Base-by-base conservation (phyloP, 1,140 invertebrate species). In the Hyphantria cunea region DNA sequence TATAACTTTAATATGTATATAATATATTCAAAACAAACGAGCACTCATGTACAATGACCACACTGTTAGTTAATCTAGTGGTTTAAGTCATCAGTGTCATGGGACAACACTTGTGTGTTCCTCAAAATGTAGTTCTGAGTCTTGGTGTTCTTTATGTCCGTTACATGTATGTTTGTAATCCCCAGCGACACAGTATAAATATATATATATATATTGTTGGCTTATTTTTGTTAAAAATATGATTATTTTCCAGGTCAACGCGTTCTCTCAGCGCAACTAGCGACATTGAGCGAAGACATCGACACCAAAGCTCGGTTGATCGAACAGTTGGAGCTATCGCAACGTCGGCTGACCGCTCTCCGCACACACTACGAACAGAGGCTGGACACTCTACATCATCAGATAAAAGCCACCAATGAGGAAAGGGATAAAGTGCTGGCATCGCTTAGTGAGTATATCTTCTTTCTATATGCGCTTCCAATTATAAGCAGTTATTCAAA, bases 341-440 rank as follows among this genome's bases (percentile, higher is more conserved):
- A 99, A 82, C 93, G 94, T 47, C 91, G 97, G 47, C 92, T 99
- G 64, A 94, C 96, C 34, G 94, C 95, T 0, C 95, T 99, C 93
- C 94, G 95, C 51, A 93, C 95, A 62, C 96, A 99, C 74, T 99
- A 99, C 89, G 98, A 99, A 89, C 96, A 98, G 41, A 98, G 99
- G 80, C 91, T 99, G n/a, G 91, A 94, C 39, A 95, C 96, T 48
- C 88, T 99, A n/a, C 95, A 97, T 78, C 94, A 94, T 3, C 95
- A 96, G 74, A 99, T 99, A 48, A 94, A 93, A 66, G 95, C 95
- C 65, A 99, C 98, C 0, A 96, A 98, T 86, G 94, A 96, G 50
- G 98, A 99, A 91, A 92, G 98, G 47, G 98, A 99, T 87, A 97
- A 97, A 82, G 95, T 99, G 0, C 89, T 99, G n/a, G 92, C 95